These are phyloP conservation scores for Leptinotarsa undecemlineata DNA, from an alignment of 1,140 invertebrate genomes.

Conservation along the genomic window DNA sequence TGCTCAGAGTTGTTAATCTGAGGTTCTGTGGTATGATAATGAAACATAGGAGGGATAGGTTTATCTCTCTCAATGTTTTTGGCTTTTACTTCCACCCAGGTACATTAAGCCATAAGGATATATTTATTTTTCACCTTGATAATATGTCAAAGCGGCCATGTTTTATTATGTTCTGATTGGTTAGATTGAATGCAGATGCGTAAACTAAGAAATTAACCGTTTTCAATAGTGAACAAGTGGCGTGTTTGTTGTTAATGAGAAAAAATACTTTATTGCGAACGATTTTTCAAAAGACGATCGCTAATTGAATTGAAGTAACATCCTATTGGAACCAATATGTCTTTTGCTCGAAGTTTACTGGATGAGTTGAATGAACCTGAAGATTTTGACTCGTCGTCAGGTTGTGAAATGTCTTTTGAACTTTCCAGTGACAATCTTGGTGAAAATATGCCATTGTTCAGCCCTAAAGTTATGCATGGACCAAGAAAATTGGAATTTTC, in stretches of 20 bases:
- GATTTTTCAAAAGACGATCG: conserved; percentile 5
- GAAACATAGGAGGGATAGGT: too few relatives aligned
- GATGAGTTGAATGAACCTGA: conserved; percentile 38
- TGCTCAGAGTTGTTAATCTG: too few relatives aligned
- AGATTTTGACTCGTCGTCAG: conserved; percentile 48
- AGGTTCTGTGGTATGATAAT: too few relatives aligned
- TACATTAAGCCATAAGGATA: too few relatives aligned
- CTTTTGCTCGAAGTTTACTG: conserved; percentile 28
- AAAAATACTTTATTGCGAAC: conserved; percentile 10
- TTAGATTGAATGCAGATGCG: conserved; percentile 42
- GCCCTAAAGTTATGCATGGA: conserved; percentile 24
- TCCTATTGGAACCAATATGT: conserved; percentile 28
- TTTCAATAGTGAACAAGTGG: conserved; percentile 34
- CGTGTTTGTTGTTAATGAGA: conserved; percentile 32
- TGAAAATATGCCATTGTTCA: conserved; percentile 25
- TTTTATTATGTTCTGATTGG: conserved; percentile 36
- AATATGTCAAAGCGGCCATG: not conserved
- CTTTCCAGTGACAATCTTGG: conserved; percentile 42
- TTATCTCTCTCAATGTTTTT: too few relatives aligned
- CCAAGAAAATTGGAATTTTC: conserved; percentile 40
- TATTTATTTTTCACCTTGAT: too few relatives aligned
- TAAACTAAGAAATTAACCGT: conserved; percentile 41
- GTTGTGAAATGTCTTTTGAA: conserved; percentile 51
- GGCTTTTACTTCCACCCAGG: too few relatives aligned
- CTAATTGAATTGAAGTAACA: conserved; percentile 12